Percentiles rank a stretch among this genome's conserved stretches.
phyloP scores from a whole-genome alignment of 1,140 invertebrate genomes.

The Drosophila hydei region DNA sequence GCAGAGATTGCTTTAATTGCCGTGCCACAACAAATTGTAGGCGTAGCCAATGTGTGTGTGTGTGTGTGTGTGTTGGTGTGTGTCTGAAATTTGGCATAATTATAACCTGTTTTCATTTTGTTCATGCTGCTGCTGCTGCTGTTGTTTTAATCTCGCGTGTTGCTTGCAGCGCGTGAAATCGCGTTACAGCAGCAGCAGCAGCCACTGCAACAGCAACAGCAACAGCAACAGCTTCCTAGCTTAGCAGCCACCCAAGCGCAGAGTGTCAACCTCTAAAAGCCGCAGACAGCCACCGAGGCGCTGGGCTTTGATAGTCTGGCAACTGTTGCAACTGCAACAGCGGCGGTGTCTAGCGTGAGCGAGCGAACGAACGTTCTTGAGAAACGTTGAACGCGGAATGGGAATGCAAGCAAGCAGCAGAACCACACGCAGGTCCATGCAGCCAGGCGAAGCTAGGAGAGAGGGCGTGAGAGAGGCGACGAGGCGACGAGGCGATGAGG shows the following conservation, averaged over 20 bases:
- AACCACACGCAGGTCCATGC: conserved; percentile 72
- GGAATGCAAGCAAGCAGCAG: conserved; percentile 68
- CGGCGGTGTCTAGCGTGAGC: conserved; percentile 51
- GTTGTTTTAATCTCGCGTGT: conserved; percentile 62
- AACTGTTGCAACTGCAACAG: conserved; percentile 17
- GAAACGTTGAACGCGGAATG: conserved; percentile 45
- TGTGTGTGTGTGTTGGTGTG: conserved; percentile 9
- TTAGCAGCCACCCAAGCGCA: conserved; percentile 56
- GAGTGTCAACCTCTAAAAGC: conserved; percentile 56
- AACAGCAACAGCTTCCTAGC: conserved; percentile 6
- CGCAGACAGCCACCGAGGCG: not conserved
- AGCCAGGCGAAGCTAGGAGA: conserved; percentile 44
- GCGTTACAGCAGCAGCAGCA: conserved; percentile 42
- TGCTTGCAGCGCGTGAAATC: conserved; percentile 66
- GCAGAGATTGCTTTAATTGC: conserved; percentile 38
- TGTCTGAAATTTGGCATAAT: conserved; percentile 55
- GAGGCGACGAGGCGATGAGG: no score
- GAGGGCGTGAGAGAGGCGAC: not conserved
- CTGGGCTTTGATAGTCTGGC: conserved; percentile 1
- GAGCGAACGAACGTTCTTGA: conserved; percentile 63
- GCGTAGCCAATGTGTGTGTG: conserved; percentile 23
- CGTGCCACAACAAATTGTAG: conserved; percentile 52
- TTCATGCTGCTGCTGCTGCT: conserved; percentile 35
- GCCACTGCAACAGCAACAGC: not conserved
- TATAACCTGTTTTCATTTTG: conserved; percentile 66